phyloP scores from a whole-genome alignment of 2,888 invertebrate species.

The Monochamus alternatus region DNA sequence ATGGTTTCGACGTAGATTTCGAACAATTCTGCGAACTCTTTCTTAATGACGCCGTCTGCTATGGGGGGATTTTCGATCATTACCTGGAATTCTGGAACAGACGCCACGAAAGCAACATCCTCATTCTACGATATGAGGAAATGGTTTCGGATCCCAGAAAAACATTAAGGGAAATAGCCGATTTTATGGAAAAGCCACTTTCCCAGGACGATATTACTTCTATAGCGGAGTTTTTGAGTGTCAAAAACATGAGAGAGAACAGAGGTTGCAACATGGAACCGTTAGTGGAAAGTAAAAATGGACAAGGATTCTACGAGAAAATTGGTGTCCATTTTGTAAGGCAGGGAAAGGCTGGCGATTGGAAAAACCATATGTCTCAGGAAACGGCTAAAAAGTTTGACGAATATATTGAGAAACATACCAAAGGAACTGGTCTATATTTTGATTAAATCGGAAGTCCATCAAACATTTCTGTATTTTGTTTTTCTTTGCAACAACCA shows the following conservation, averaged over 20 bases:
- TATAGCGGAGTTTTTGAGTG: constrained; percentile 63
- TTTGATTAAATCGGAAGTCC: constrained; percentile 49
- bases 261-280: constrained; percentile 74
- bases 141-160: constrained; percentile 82
- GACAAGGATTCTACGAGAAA: constrained; percentile 56
- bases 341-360: constrained; percentile 71
- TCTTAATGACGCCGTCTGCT: constrained; percentile 78
- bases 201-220: constrained; percentile 78
- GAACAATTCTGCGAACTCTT: constrained; percentile 85
- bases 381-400: constrained; percentile 83
- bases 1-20: constrained; percentile 75
- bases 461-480: too few species aligned
- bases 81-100: constrained; percentile 79
- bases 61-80: constrained; percentile 80
- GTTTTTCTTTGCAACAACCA: too few species aligned
- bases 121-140: constrained; percentile 88
- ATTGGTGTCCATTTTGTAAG: constrained; percentile 69
- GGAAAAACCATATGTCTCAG: constrained; percentile 77
- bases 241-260: constrained; percentile 75
- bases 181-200: constrained; percentile 80
- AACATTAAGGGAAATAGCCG: constrained; percentile 76
- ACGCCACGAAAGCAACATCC: constrained; percentile 80
- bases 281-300: constrained; percentile 63
- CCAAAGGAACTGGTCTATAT: constrained; percentile 74
- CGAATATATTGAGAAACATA: constrained; percentile 79